Conservation (phyloP, 1,140 invertebrate genomes). For the Wiebesia pumilae region DNA sequence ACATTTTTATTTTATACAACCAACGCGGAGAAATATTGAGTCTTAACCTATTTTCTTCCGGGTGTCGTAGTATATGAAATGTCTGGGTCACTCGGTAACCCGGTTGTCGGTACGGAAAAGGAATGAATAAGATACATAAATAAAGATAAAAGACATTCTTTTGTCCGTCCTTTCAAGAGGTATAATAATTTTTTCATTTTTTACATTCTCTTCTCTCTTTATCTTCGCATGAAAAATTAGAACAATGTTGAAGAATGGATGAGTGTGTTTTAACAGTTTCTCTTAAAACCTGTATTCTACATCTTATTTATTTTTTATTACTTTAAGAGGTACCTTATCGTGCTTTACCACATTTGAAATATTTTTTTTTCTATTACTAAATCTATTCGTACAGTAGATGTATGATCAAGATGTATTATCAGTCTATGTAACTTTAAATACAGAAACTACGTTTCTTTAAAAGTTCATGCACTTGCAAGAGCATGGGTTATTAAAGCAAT, state of each 20-base stretch:
- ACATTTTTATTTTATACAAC: not conserved
- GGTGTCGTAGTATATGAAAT: slow-evolving; percentile 32
- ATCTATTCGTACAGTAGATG: no score
- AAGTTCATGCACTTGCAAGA: no score
- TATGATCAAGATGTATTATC: no score
- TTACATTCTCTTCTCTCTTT: not conserved
- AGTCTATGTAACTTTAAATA: no score
- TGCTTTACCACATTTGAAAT: not conserved
- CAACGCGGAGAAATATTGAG: slow-evolving; percentile 23
- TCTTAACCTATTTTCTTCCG: slow-evolving; percentile 29
- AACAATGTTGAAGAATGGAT: no score
- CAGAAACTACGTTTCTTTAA: no score
- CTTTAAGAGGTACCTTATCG: not conserved
- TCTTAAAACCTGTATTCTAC: no score
- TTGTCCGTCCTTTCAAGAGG: no score
- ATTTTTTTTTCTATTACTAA: not conserved
- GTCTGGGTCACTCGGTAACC: slow-evolving; percentile 32
- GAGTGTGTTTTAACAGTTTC: no score
- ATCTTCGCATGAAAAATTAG: no score
- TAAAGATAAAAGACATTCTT: not conserved
- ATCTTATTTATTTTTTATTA: not conserved
- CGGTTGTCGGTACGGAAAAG: not conserved
- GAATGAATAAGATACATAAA: not conserved
- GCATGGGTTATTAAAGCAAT: no score
- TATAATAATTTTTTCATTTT: not conserved